Percentiles rank a stretch among this genome's conserved stretches.
Conservation (phyloP, 2,888 invertebrate species). For the Julus scanicus region DNA sequence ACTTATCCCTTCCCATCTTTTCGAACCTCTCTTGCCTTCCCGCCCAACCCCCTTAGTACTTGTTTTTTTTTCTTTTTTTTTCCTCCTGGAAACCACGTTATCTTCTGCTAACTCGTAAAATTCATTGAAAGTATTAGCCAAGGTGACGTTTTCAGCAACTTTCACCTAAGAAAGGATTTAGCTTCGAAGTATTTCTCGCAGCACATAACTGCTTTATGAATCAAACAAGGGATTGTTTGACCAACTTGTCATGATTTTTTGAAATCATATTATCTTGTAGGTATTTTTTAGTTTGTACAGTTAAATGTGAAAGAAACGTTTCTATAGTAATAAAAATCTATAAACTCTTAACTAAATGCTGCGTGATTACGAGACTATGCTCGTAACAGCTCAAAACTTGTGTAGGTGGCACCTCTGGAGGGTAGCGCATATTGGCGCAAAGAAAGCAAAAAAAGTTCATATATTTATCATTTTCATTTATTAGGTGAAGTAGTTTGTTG, state of each 20-base stretch:
- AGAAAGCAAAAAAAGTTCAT: conserved; percentile 12
- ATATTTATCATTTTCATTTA: conserved; percentile 49
- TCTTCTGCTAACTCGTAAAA: conserved; percentile 45
- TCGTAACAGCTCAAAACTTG: conserved; percentile 37
- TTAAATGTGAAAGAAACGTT: conserved; percentile 50
- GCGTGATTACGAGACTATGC: conserved; percentile 38
- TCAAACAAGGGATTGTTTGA: conserved; percentile 50
- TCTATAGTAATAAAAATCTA: conserved; percentile 51
- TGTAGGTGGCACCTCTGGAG: conserved; percentile 29
- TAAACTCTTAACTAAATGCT: conserved; percentile 50
- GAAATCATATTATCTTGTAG: conserved; percentile 49
- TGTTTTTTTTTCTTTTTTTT: background rate
- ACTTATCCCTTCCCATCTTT: background rate
- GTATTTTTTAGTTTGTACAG: conserved; percentile 52
- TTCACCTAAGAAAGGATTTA: conserved; percentile 45
- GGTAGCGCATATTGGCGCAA: conserved; percentile 43
- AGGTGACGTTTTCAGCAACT: conserved; percentile 22
- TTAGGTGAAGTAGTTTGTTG: background rate
- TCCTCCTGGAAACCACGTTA: background rate
- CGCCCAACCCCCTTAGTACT: background rate
- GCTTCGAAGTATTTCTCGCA: conserved; percentile 43
- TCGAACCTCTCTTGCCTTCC: conserved; percentile 18
- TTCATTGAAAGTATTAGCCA: conserved; percentile 45
- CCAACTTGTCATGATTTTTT: conserved; percentile 48
- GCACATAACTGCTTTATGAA: conserved; percentile 32